Conservation (phyloP, 2,888 invertebrate genomes). For the Chymomyza procnemis region DNA sequence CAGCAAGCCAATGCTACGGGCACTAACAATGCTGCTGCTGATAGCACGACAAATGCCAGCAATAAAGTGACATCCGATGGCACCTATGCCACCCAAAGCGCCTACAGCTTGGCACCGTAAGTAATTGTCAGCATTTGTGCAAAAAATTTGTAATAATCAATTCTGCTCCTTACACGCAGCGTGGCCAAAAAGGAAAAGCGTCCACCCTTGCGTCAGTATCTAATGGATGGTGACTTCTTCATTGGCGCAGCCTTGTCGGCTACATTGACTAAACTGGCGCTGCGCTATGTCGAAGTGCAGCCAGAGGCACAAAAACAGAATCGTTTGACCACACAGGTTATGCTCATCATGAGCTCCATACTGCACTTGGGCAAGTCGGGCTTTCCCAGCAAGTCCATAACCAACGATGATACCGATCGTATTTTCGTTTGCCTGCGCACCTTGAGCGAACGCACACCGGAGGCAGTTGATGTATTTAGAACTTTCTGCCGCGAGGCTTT, state of each 20-base stretch:
- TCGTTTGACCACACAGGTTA: slow-evolving; percentile 86
- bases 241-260: slow-evolving; percentile 95
- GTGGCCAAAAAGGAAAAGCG: slow-evolving; percentile 84
- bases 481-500: slow-evolving; percentile 87
- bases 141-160: too few species aligned
- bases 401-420: slow-evolving; percentile 97
- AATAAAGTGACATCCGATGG: slow-evolving; percentile 96
- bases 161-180: slow-evolving; percentile 70
- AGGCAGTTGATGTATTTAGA: slow-evolving; percentile 86
- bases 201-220: slow-evolving; percentile 90
- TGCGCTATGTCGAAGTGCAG: slow-evolving; percentile 82
- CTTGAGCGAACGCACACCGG: slow-evolving; percentile 83
- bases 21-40: slow-evolving; percentile 51
- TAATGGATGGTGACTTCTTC: slow-evolving; percentile 97
- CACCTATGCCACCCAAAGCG: slow-evolving; percentile 98
- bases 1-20: slow-evolving; percentile 29
- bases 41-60: slow-evolving; percentile 54
- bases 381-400: slow-evolving; percentile 87
- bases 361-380: slow-evolving; percentile 91
- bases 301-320: slow-evolving; percentile 79
- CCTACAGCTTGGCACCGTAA: slow-evolving; percentile 90
- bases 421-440: slow-evolving; percentile 89
- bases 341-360: slow-evolving; percentile 92
- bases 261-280: slow-evolving; percentile 92
- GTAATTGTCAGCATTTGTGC: too few species aligned